Conservation (phyloP, 2,797 vertebrate species). For the Ibycter americanus region DNA sequence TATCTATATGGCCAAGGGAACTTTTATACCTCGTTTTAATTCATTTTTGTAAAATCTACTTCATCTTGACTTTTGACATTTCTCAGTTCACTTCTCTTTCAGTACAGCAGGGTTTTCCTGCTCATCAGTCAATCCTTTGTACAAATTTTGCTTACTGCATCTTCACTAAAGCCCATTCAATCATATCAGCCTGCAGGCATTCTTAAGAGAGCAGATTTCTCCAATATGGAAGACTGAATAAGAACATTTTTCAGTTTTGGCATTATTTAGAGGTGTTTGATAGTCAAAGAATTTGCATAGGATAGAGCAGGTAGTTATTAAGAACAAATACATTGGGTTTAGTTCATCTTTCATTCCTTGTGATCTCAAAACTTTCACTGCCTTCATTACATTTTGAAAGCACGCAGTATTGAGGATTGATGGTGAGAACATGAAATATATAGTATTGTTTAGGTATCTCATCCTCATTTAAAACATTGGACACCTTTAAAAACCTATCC, state of each 20-base stretch:
- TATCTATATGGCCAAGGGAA: neutral
- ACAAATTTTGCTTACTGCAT: neutral
- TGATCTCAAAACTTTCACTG: neutral
- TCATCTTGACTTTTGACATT: neutral
- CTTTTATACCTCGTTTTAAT: neutral
- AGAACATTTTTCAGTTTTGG: neutral
- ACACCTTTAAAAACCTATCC: neutral
- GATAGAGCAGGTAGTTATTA: neutral
- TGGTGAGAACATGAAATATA: neutral
- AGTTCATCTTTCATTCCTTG: neutral
- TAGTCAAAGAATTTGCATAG: neutral
- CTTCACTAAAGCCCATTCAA: neutral
- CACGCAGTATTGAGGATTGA: neutral
- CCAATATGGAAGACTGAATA: neutral
- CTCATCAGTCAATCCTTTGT: neutral
- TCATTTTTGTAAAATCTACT: neutral
- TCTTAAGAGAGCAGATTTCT: neutral
- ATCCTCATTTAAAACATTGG: neutral
- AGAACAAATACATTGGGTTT: neutral
- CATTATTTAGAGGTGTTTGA: neutral
- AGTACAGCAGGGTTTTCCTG: neutral
- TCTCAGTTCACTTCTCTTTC: neutral
- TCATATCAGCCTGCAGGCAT: neutral
- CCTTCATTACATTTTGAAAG: neutral
- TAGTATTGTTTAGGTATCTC: neutral